Percentiles rank a stretch among this genome's conserved stretches.
These are phyloP conservation scores for Microcebus tavaratra DNA, from an alignment of 2,113 vertebrate genomes.

Conservation along the genomic window DNA sequence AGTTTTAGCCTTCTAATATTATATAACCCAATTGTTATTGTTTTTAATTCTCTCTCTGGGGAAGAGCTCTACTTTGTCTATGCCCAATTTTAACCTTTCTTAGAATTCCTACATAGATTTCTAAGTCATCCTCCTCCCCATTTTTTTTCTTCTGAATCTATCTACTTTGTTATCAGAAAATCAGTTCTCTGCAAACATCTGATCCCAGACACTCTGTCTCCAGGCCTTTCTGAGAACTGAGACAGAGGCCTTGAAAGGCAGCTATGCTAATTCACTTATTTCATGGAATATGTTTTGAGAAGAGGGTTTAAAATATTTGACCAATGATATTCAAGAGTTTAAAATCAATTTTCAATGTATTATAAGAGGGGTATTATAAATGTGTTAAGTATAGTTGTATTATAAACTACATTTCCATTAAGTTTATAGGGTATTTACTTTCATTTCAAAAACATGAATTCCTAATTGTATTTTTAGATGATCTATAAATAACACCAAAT, in stretches of 20 bases:
- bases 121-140: background rate
- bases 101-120: constrained; percentile 13
- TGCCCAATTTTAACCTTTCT: constrained; percentile 45
- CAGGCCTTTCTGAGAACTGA: background rate
- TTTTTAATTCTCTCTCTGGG: background rate
- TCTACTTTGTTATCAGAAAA: constrained; percentile 35
- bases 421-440: constrained; percentile 42
- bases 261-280: background rate
- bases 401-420: constrained; percentile 28
- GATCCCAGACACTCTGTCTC: constrained; percentile 25
- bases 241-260: background rate
- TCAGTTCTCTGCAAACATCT: constrained; percentile 27
- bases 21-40: background rate
- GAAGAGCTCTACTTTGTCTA: background rate
- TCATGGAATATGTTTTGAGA: constrained; percentile 1
- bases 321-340: background rate
- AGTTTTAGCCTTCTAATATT: background rate
- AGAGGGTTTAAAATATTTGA: constrained; percentile 30
- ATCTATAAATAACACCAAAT: constrained; percentile 44
- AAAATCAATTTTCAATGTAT: constrained; percentile 62
- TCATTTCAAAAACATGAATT: constrained; percentile 45
- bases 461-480: constrained; percentile 32
- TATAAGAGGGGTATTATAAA: background rate
- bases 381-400: background rate
- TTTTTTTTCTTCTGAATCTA: background rate